Evolutionary conservation across 2,113 vertebrate genomes (phyloP).

Genomic region (Formicarius rufipectus): DNA sequence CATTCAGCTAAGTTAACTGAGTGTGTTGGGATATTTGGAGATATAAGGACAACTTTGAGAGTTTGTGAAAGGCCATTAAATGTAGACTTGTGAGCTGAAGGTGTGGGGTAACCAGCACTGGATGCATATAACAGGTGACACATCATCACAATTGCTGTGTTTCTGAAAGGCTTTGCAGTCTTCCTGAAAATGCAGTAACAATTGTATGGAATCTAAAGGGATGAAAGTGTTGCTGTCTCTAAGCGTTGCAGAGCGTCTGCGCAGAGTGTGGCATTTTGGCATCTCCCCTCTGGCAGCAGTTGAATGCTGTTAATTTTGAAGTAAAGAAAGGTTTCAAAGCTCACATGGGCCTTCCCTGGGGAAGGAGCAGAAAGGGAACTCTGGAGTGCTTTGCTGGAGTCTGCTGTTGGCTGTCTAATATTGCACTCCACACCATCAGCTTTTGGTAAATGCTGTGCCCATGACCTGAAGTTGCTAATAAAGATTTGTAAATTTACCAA

Average conservation of each 20-base stretch:
- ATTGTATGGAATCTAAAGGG: accelerated
- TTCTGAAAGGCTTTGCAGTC: not conserved
- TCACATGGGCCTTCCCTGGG: not conserved
- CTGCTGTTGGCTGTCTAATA: not conserved
- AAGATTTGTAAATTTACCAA: not conserved
- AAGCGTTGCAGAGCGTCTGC: not conserved
- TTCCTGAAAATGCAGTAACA: not conserved
- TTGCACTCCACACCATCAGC: not conserved
- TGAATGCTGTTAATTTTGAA: not conserved
- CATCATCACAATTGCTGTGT: not conserved
- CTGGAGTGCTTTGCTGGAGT: not conserved
- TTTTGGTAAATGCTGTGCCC: not conserved
- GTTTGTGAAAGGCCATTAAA: not conserved
- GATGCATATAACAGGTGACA: not conserved
- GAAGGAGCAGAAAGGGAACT: not conserved
- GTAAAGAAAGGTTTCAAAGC: not conserved
- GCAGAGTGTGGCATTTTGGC: not conserved
- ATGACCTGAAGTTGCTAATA: not conserved
- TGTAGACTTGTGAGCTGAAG: not conserved
- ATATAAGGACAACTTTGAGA: no score
- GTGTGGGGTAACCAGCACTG: not conserved
- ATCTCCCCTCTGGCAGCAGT: not conserved
- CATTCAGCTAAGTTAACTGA: not conserved
- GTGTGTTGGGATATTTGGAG: not conserved
- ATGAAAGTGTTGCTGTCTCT: not conserved